Evolutionary conservation across 2,888 invertebrate genomes (phyloP), one percentile per base, ranked within the genome.

Genomic region (Endomychus coccineus): DNA sequence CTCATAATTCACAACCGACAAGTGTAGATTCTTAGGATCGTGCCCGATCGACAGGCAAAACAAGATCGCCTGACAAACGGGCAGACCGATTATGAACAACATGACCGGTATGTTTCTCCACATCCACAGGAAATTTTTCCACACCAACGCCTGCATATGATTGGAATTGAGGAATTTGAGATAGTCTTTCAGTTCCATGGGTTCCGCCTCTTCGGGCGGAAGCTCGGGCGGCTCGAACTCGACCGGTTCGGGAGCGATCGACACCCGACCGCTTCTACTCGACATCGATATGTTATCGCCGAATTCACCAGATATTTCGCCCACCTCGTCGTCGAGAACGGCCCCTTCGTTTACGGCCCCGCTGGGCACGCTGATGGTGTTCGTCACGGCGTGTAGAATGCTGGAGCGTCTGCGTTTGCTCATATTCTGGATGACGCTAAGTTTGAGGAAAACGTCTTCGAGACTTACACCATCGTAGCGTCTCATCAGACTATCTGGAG

Each of bases 41-140:
- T 84, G 83, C n/a, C 90, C 90, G 50, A 91, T 85, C 10, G 91
- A 83, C 31, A 86, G 66, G 59, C 91, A 92, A 69, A 92, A 94
- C 27, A 94, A 67, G 13, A 90, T 69, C 55, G 87, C 88, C 70
- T 94, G 90, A 2, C 83, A 73, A 2, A 89, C 77, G 0, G 94
- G 94, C 32, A 94, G 70, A 9, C 84, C 81, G 44, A 90, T 78
- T 49, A 92, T 82, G 64, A 92, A 92, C 27, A 83, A 62, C 73
- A 94, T 77, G 21, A 90, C 75, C 1, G 83, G 80, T 44, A 81
- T 76, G 64, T 90, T 90, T 52, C 90, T 74, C 70, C 83, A 79
- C 72, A 90, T 79, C 77, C 87, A 85, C 34, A 88, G 70, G 54
- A 86, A 83, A 61, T 90, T 90, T 63, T 90, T 91, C 85, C 89